Percentiles rank a stretch among this genome's conserved stretches.
Conservation (phyloP, 2,888 invertebrate genomes). For the Auanema freiburgensis region DNA sequence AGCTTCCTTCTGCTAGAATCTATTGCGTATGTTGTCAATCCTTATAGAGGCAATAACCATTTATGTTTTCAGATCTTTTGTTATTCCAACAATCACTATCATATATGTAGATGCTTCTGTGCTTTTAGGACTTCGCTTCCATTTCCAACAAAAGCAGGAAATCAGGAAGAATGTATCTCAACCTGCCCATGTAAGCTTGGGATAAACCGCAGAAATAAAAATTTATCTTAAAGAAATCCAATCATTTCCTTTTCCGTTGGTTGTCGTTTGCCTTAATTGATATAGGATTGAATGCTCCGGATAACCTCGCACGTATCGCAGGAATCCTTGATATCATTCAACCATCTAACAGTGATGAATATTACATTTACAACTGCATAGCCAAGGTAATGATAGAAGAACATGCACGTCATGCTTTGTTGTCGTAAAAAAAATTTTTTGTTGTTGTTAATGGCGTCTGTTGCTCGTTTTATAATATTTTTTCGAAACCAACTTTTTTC, state of each 20-base stretch:
- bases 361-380: slow-evolving; percentile 8
- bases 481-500: slow-evolving; percentile 6
- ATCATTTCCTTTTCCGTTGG: slow-evolving; percentile 37
- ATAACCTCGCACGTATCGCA: slow-evolving; percentile 36
- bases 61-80: slow-evolving; percentile 25
- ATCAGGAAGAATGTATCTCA: slow-evolving; percentile 13
- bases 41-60: too few relatives aligned
- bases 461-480: not conserved
- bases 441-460: not conserved
- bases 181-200: slow-evolving; percentile 3
- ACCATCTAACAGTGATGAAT: slow-evolving; percentile 11
- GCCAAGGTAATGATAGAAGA: slow-evolving; percentile 7
- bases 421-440: too few relatives aligned
- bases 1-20: slow-evolving; percentile 18
- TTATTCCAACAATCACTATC: slow-evolving; percentile 26
- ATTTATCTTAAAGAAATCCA: not conserved
- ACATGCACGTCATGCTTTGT: too few relatives aligned
- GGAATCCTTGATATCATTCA: slow-evolving; percentile 34
- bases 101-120: slow-evolving; percentile 29
- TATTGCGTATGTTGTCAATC: slow-evolving; percentile 9
- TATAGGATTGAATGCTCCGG: slow-evolving; percentile 43
- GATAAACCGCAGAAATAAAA: not conserved
- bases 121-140: slow-evolving; percentile 7
- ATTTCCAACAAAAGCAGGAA: slow-evolving; percentile 6
- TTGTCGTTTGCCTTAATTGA: slow-evolving; percentile 46